phyloP scores from a whole-genome alignment of 2,797 vertebrate genomes.

The Discoglossus pictus region DNA sequence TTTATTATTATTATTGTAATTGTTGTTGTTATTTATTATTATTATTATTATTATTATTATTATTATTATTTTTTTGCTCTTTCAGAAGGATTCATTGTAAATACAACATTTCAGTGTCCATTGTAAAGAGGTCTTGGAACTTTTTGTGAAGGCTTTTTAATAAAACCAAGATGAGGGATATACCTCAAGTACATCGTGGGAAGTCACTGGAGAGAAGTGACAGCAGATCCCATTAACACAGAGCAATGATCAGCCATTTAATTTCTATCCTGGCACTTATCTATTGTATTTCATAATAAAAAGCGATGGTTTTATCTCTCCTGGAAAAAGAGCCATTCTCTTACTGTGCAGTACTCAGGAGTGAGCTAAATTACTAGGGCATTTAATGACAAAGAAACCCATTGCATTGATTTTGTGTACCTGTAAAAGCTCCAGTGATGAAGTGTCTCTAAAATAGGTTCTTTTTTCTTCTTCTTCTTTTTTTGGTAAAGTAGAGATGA shows the following conservation, averaged over 20 bases:
- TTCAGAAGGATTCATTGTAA: too few relatives aligned
- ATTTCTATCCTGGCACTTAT: conserved; percentile 1
- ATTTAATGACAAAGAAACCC: conserved; percentile 1
- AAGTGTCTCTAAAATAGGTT: background rate
- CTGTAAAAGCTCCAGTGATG: conserved; percentile 4
- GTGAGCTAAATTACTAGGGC: conserved; percentile 4
- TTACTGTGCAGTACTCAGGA: background rate
- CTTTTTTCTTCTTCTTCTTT: too few relatives aligned
- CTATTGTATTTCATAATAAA: conserved; percentile 8
- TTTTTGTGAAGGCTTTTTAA: too few relatives aligned
- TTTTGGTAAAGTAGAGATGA: too few relatives aligned
- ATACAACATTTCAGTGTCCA: too few relatives aligned
- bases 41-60: too few relatives aligned
- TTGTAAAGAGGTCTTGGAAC: too few relatives aligned
- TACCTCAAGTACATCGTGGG: background rate
- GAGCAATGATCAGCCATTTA: background rate
- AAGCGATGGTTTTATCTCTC: background rate
- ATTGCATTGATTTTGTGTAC: conserved; percentile 8
- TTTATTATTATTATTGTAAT: too few relatives aligned
- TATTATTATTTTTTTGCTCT: too few relatives aligned
- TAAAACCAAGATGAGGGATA: too few relatives aligned
- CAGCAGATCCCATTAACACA: conserved; percentile 14
- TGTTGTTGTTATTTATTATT: too few relatives aligned
- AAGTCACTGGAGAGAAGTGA: background rate
- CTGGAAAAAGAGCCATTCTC: background rate